Conservation (phyloP, 2,888 invertebrate genomes). For the Epirrhoe alternata region DNA sequence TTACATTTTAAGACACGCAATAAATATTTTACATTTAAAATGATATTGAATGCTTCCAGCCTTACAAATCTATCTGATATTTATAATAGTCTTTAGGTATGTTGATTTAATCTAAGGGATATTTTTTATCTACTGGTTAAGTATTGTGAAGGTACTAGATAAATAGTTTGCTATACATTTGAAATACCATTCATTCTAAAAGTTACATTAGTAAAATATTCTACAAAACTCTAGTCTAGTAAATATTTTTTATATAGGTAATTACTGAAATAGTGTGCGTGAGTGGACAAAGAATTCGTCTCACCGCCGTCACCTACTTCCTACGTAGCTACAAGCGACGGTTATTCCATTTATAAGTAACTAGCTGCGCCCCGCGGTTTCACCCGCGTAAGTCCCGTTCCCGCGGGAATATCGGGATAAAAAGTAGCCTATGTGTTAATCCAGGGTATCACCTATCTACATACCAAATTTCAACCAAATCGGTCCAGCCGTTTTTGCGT, state of each 20-base stretch:
- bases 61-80: slow-evolving; percentile 37
- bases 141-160: slow-evolving; percentile 10
- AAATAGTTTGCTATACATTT: slow-evolving; percentile 10
- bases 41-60: slow-evolving; percentile 38
- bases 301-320: background rate
- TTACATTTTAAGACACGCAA: slow-evolving; percentile 61
- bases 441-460: too few species aligned
- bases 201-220: slow-evolving; percentile 18
- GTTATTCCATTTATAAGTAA: slow-evolving; percentile 5
- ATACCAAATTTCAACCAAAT: too few species aligned
- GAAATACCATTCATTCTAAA: slow-evolving; percentile 15
- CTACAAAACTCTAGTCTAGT: slow-evolving; percentile 27
- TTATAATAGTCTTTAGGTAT: slow-evolving; percentile 42
- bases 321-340: slow-evolving; percentile 5
- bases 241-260: slow-evolving; percentile 3
- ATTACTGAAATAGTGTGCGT: background rate
- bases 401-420: too few species aligned
- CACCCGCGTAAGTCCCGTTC: too few species aligned
- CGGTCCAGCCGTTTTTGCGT: too few species aligned
- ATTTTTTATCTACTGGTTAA: slow-evolving; percentile 18
- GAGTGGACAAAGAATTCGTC: background rate
- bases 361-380: too few species aligned
- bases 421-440: too few species aligned
- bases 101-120: slow-evolving; percentile 32
- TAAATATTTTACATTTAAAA: slow-evolving; percentile 48